These are phyloP conservation scores for Troides helena DNA, from an alignment of 2,888 invertebrate genomes.

Conservation along the genomic window DNA sequence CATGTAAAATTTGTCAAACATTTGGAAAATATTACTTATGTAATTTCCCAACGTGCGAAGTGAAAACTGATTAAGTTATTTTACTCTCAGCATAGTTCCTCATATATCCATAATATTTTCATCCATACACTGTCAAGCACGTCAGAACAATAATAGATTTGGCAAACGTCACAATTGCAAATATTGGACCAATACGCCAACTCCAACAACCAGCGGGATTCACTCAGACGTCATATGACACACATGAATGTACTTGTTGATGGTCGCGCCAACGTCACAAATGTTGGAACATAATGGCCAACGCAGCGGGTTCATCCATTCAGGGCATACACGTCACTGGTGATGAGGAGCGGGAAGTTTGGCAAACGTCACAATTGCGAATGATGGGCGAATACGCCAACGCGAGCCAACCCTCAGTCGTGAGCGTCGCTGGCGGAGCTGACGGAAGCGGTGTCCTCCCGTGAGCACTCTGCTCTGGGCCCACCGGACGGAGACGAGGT, in stretches of 20 bases:
- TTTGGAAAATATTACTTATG: too few relatives aligned
- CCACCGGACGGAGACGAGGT: slow-evolving; percentile 47
- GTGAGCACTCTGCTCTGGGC: slow-evolving; percentile 44
- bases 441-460: slow-evolving; percentile 43
- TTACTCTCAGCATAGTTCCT: too few relatives aligned
- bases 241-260: slow-evolving; percentile 9
- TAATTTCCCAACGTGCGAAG: too few relatives aligned
- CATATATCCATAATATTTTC: not conserved
- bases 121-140: slow-evolving; percentile 15
- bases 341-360: slow-evolving; percentile 15
- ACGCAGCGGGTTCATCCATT: slow-evolving; percentile 8
- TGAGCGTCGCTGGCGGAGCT: slow-evolving; percentile 41
- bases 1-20: too few relatives aligned
- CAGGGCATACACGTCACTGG: slow-evolving; percentile 15
- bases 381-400: slow-evolving; percentile 34
- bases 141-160: slow-evolving; percentile 7
- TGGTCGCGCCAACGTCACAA: slow-evolving; percentile 12
- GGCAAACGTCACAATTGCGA: slow-evolving; percentile 26
- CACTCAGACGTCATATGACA: not conserved
- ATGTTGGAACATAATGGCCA: slow-evolving; percentile 3
- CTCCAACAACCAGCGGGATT: slow-evolving; percentile 12
- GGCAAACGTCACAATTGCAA: slow-evolving; percentile 21
- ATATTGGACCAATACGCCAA: slow-evolving; percentile 16
- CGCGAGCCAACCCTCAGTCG: slow-evolving; percentile 39
- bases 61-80: too few relatives aligned